Evolutionary conservation across 2,888 invertebrate species (phyloP), one percentile per base, ranked within the genome.

Genomic region (Elaeidobius kamerunicus): DNA sequence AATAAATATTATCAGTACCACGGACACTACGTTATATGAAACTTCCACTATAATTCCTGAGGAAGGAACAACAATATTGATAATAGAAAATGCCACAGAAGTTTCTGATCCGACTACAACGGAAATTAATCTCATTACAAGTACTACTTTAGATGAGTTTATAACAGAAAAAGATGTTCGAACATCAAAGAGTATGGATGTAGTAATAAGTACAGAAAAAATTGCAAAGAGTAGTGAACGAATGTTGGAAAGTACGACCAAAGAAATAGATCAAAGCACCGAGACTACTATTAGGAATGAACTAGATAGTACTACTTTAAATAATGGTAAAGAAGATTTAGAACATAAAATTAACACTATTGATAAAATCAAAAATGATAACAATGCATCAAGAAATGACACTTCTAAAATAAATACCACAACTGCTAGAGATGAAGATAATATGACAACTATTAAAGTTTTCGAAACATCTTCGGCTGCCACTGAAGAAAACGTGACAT

Each of bases 81-180:
- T 41, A 39, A 61, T 62, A 6, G 65, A 64, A 47, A 57, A 62
- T 12, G 62, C 67, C n/a, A 66, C 66, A 23, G 50, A 42, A 43
- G 0, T 18, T 5, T 28, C 36, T 20, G 45, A 45, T 49, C 7
- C 32, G 1, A 48, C 45, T 27, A 74, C 74, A 27, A 30, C 43
- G 9, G n/a, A n/a, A n/a, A n/a, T n/a, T n/a, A n/a, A 16, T 44
- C 1, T 36, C 28, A 45, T 14, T 45, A 20, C 23, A 4, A 49
- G 35, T 3, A 39, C 47, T 2, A 39, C 20, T 7, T 2, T 39
- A 18, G 47, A 40, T 3, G 43, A 52, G 39, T 45, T 45, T 1
- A 58, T 48, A 11, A 15, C 56, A 39, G 48, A 41, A n/a, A 50
- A 41, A 11, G 50, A 35, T 15, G 34, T 28, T 14, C 55, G 51